A percentile compares a stretch with the other conserved stretches of the same genome.
Conservation (phyloP, 2,797 vertebrate species). For the Cuculus canorus region DNA sequence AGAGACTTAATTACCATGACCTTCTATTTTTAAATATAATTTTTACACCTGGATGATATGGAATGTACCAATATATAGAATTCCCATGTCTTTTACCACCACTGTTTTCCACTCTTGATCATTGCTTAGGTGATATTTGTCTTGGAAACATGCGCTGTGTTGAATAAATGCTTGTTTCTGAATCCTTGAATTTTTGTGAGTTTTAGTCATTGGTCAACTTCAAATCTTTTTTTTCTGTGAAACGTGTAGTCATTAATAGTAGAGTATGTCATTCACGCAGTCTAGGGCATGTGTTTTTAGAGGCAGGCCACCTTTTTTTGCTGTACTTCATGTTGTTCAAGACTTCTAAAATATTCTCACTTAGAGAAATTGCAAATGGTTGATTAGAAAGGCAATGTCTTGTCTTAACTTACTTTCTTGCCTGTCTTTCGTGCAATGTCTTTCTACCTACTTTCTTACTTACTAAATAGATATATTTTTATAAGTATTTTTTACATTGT, state of each 20-base stretch:
- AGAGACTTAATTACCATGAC: conserved; percentile 6
- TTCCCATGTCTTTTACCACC: not conserved
- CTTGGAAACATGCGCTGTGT: not conserved
- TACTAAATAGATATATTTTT: fast-evolving
- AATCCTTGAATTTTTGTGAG: not conserved
- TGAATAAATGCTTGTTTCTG: not conserved
- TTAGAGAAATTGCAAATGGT: not conserved
- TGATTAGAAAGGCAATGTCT: not conserved
- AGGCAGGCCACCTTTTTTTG: not conserved
- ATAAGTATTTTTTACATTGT: fast-evolving
- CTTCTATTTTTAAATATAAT: not conserved
- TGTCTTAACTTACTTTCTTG: not conserved
- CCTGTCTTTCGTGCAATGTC: not conserved
- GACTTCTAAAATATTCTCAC: fast-evolving
- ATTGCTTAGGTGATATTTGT: not conserved
- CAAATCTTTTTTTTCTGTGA: not conserved
- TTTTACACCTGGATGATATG: conserved; percentile 26
- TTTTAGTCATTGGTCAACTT: not conserved
- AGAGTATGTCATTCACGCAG: not conserved
- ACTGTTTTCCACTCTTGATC: fast-evolving
- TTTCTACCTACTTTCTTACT: not conserved
- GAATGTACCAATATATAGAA: not conserved
- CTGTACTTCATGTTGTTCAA: not conserved
- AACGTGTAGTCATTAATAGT: fast-evolving
- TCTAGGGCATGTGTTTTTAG: fast-evolving